Evolutionary conservation across 2,888 invertebrate species (phyloP).

Genomic region (Pseudococcus viburni): DNA sequence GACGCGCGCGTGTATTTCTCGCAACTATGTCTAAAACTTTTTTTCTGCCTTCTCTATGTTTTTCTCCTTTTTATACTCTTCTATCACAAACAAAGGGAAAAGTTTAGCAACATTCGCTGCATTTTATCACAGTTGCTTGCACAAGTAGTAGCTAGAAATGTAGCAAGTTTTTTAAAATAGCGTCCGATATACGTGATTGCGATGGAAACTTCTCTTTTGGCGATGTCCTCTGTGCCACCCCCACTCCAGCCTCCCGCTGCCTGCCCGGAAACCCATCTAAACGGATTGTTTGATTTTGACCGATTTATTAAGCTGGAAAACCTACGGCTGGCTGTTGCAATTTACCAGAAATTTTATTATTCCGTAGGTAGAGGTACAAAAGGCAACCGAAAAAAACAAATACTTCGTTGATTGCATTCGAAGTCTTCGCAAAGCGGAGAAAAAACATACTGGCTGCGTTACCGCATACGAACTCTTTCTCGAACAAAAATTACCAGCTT

Average conservation of each 20-base stretch:
- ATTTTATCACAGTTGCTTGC: slow-evolving; percentile 61
- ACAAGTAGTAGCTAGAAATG: slow-evolving; percentile 57
- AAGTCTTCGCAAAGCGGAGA: neutral
- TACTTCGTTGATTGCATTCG: slow-evolving; percentile 42
- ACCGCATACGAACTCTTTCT: neutral
- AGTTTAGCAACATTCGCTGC: slow-evolving; percentile 59
- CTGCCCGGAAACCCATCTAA: slow-evolving; percentile 26
- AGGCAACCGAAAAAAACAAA: slow-evolving; percentile 32
- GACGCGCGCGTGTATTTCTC: neutral
- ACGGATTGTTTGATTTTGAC: slow-evolving; percentile 52
- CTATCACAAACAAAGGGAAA: slow-evolving; percentile 59
- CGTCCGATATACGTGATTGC: slow-evolving; percentile 61
- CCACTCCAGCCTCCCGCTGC: neutral
- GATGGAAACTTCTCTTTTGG: slow-evolving; percentile 28
- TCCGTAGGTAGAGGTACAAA: neutral
- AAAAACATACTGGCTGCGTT: neutral
- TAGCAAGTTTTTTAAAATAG: slow-evolving; percentile 61
- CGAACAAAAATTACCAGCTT: neutral
- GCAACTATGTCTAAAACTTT: slow-evolving; percentile 49
- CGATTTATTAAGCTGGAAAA: slow-evolving; percentile 52
- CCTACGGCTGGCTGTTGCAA: neutral
- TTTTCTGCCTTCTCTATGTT: neutral
- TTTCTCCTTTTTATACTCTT: neutral
- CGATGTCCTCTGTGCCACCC: neutral
- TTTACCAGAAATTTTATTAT: slow-evolving; percentile 49